Conservation (phyloP, 2,797 vertebrate genomes). For the Gymnothorax javanicus region DNA sequence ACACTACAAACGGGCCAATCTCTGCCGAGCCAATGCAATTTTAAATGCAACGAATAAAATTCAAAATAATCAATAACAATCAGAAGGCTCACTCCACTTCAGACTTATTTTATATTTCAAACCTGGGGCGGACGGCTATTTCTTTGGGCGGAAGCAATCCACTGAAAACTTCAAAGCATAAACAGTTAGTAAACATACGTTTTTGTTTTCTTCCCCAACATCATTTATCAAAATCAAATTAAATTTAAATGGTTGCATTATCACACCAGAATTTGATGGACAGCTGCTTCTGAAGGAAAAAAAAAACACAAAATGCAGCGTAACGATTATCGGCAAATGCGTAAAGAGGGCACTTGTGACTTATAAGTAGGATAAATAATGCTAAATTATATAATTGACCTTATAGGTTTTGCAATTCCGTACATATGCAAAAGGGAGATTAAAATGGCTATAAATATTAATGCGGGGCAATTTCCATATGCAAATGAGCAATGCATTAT, state of each 20-base stretch:
- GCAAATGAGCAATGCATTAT: slow-evolving; percentile 73
- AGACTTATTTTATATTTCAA: background rate
- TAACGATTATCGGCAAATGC: slow-evolving; percentile 63
- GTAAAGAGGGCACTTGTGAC: slow-evolving; percentile 60
- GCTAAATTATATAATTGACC: slow-evolving; percentile 72
- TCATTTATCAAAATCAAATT: slow-evolving; percentile 37
- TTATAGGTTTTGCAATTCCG: slow-evolving; percentile 64
- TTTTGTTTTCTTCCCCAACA: slow-evolving; percentile 45
- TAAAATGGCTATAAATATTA: slow-evolving; percentile 77
- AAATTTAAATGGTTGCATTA: slow-evolving; percentile 56
- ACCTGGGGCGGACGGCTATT: background rate
- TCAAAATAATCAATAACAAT: background rate
- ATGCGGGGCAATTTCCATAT: slow-evolving; percentile 67
- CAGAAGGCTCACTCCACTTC: background rate
- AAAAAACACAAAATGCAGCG: slow-evolving; percentile 52
- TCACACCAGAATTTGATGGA: slow-evolving; percentile 70
- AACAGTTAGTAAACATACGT: slow-evolving; percentile 26
- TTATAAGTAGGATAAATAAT: slow-evolving; percentile 72
- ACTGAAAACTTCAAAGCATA: background rate
- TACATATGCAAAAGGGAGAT: slow-evolving; percentile 70
- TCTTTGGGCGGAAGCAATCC: background rate
- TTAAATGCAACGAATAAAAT: background rate
- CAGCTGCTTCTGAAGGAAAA: slow-evolving; percentile 60
- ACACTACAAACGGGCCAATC: background rate
- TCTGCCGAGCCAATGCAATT: background rate